Percentiles rank a stretch among this genome's conserved stretches.
These are phyloP conservation scores for Empidonax alnorum DNA, from an alignment of 2,113 vertebrate species.

Conservation along the genomic window DNA sequence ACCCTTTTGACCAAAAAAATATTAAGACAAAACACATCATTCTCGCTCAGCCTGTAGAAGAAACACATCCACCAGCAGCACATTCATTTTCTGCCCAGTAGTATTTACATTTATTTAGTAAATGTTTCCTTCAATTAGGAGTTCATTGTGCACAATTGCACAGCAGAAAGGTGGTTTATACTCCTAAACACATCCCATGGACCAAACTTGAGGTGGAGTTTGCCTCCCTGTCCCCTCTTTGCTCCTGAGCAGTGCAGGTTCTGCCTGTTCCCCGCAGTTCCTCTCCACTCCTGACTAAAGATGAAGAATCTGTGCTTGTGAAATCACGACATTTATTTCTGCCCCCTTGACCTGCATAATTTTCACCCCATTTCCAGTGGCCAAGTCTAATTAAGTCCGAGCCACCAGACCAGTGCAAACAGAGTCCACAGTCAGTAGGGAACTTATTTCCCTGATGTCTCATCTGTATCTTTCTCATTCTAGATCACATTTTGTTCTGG, in stretches of 20 bases:
- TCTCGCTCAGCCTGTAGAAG: background rate
- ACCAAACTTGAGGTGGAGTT: background rate
- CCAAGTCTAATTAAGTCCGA: background rate
- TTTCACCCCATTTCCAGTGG: background rate
- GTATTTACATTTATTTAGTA: background rate
- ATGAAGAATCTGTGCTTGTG: background rate
- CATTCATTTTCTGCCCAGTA: background rate
- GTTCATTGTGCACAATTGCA: background rate
- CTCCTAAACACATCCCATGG: background rate
- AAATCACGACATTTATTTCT: background rate
- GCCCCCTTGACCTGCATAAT: background rate
- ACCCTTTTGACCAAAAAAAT: background rate
- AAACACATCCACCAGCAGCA: background rate
- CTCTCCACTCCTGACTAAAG: background rate
- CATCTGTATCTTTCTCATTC: background rate
- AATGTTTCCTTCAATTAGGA: background rate
- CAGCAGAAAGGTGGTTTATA: fast-evolving
- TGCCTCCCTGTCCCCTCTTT: background rate
- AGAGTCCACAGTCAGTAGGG: background rate
- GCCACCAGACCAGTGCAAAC: background rate
- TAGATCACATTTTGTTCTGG: background rate
- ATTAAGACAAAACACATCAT: background rate
- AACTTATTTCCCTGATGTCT: background rate
- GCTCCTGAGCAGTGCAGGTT: background rate
- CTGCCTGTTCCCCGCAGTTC: background rate